These are phyloP conservation scores for Neoitamus cyanurus DNA, from an alignment of 2,888 invertebrate species.

Conservation along the genomic window DNA sequence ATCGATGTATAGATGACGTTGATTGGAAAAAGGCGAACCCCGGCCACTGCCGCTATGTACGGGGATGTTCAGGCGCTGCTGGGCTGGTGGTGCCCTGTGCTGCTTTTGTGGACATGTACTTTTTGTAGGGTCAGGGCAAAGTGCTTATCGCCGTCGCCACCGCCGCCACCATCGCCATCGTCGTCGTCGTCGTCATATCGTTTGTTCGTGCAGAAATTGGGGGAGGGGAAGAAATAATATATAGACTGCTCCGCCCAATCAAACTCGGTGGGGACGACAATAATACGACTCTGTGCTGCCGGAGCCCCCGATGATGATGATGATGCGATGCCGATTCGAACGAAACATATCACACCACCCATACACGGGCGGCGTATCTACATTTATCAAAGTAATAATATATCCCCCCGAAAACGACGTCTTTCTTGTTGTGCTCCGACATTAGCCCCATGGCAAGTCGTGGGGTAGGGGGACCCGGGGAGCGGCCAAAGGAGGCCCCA, in stretches of 20 bases:
- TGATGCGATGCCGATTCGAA: slow-evolving; percentile 33
- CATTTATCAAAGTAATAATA: slow-evolving; percentile 27
- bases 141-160: neutral
- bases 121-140: slow-evolving; percentile 28
- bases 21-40: slow-evolving; percentile 52
- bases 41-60: neutral
- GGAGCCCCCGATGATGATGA: slow-evolving; percentile 7
- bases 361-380: neutral
- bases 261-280: slow-evolving; percentile 48
- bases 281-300: slow-evolving; percentile 13
- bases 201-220: neutral
- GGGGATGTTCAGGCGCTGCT: neutral
- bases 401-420: neutral
- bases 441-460: neutral
- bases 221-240: slow-evolving; percentile 40
- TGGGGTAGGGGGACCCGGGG: neutral
- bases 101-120: slow-evolving; percentile 36
- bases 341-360: slow-evolving; percentile 40
- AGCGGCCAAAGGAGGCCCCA: slow-evolving; percentile 5
- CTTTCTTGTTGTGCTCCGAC: neutral
- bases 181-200: neutral
- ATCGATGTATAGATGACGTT: slow-evolving; percentile 53
- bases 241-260: slow-evolving; percentile 52
- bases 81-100: neutral
- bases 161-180: neutral